Base-by-base conservation (phyloP, 2,113 vertebrate species). In the Takifugu bimaculatus region DNA sequence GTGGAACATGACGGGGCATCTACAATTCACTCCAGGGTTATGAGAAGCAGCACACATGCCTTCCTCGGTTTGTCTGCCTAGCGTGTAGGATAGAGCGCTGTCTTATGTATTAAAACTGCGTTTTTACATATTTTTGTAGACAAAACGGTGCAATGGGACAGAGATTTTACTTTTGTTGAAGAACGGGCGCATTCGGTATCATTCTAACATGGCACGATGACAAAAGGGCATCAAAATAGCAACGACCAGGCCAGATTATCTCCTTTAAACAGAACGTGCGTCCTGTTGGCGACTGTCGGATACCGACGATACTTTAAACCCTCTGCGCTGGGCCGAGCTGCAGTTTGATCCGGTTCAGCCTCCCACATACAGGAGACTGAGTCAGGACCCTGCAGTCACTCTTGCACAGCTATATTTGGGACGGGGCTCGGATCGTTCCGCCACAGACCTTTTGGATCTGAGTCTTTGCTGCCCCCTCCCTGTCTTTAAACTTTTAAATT, bases 401-500 rank as follows among this genome's bases (percentile, higher is more conserved):
- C 72, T 50, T 53, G 50, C 20, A 62, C 52, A 43, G 43, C 65
- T 71, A 65, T 63, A 65, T 72, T 73, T 74, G 59, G 63, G 59
- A 63, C 4, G 5, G 49, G 59, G 39, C 68, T 72, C 51, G 56
- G 48, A 55, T 78, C 54, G 66, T 70, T 66, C 59, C 56, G 69
- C 62, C 54, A 54, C 42, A 44, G 26, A 63, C 64, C 60, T 60
- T 76, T 54, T 28, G 49, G 49, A 53, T 71, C 68, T 80, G 67
- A 71, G 76, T 72, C 78, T 87, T 78, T 82, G 82, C 85, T 82
- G 81, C 79, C 79, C 79, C 69, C 79, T 82, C 81, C 70, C 75
- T 77, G 79, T 56, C 63, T 81, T 55, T 75, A 57, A 72, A 70
- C 72, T 72, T 51, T 62, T n/a, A 72, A 61, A 12, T 4, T 13